A percentile compares a stretch with the other conserved stretches of the same genome.
Evolutionary conservation across 2,888 invertebrate genomes (phyloP).

Genomic region (Mycalesis mineus): DNA sequence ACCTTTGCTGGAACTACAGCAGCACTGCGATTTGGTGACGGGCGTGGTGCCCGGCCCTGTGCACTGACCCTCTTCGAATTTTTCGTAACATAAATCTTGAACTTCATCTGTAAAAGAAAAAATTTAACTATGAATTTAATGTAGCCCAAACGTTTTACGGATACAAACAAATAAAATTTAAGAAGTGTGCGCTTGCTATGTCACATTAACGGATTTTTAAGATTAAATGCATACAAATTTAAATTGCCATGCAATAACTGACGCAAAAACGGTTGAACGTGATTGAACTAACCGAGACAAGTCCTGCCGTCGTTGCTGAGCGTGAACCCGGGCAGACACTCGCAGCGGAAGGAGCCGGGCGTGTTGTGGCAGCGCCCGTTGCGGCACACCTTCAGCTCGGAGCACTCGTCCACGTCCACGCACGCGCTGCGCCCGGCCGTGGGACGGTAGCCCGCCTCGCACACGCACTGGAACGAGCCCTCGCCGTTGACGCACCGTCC

Average conservation of each 20-base stretch:
- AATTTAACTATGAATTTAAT: no score
- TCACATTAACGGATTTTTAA: no score
- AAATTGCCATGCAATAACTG: no score
- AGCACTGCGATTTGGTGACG: constrained; percentile 91
- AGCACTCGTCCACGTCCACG: constrained; percentile 77
- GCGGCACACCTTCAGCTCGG: constrained; percentile 86
- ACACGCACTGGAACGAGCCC: constrained; percentile 90
- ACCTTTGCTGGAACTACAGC: constrained; percentile 83
- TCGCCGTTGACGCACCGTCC: constrained; percentile 89
- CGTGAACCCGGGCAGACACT: constrained; percentile 87
- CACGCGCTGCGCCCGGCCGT: constrained; percentile 71
- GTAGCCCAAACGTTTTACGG: no score
- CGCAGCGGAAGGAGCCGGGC: constrained; percentile 88
- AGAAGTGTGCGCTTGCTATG: no score
- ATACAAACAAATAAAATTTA: no score
- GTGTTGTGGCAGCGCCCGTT: constrained; percentile 89
- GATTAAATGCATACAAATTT: no score
- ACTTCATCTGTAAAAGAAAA: constrained; percentile 81
- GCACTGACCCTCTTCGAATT: constrained; percentile 87
- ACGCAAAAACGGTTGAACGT: no score
- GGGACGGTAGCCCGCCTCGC: constrained; percentile 86
- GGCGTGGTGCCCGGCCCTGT: constrained; percentile 85
- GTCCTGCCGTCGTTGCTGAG: constrained; percentile 87
- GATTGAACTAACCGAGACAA: constrained; percentile 80
- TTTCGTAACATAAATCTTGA: constrained; percentile 88